A percentile compares a stretch with the other conserved stretches of the same genome.
phyloP scores from a whole-genome alignment of 2,888 invertebrate genomes.

The Drosophila mimica region DNA sequence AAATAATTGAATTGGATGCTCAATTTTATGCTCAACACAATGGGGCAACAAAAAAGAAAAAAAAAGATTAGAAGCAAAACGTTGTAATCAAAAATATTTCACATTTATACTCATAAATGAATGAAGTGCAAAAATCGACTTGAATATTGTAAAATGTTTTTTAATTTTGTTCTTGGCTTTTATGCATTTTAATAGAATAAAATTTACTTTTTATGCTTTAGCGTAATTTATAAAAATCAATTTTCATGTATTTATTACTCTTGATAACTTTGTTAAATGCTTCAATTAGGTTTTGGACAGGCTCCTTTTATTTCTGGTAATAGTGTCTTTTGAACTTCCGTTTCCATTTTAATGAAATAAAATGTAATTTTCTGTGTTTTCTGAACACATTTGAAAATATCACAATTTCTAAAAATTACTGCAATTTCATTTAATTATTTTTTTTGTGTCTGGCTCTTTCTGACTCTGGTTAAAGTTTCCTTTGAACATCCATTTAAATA shows the following conservation, averaged over 20 bases:
- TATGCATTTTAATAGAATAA: neutral
- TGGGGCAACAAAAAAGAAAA: neutral
- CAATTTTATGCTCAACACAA: conserved; percentile 9
- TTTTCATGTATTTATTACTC: neutral
- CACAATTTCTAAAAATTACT: neutral
- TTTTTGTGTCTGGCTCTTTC: neutral
- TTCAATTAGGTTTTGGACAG: neutral
- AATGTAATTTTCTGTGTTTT: neutral
- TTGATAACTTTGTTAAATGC: neutral
- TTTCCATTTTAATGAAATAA: neutral
- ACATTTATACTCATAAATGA: too few relatives aligned
- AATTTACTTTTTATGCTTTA: neutral
- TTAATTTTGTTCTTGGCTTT: neutral
- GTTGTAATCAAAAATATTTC: neutral
- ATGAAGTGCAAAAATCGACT: neutral
- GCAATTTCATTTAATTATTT: neutral
- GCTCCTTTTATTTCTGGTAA: neutral
- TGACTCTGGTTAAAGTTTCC: neutral
- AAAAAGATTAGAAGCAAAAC: neutral
- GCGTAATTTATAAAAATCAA: neutral
- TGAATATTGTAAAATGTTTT: neutral
- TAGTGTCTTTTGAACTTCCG: neutral
- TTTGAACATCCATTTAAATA: conserved; percentile 9
- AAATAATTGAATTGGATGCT: conserved; percentile 31
- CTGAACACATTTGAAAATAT: neutral